Evolutionary conservation across 2,888 invertebrate species (phyloP).

Genomic region (Orgyia antiqua): DNA sequence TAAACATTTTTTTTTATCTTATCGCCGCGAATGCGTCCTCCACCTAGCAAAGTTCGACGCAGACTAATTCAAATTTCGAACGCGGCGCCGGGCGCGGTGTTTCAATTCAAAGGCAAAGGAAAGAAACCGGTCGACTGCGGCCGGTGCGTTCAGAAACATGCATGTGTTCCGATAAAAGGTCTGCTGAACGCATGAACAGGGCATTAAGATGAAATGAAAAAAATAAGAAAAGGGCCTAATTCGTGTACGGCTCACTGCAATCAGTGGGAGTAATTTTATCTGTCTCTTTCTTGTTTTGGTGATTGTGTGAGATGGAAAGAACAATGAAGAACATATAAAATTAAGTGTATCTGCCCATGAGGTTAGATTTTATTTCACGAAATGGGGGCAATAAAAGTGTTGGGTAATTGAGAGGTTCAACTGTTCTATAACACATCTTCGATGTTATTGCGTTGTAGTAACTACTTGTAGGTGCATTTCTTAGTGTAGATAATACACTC

Average conservation of each 20-base stretch:
- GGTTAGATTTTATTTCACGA: slow-evolving; percentile 64
- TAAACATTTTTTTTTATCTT: slow-evolving; percentile 42
- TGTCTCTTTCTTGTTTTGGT: slow-evolving; percentile 35
- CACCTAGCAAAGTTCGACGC: slow-evolving; percentile 33
- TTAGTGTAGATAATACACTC: no score
- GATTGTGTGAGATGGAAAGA: slow-evolving; percentile 36
- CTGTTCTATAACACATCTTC: slow-evolving; percentile 44
- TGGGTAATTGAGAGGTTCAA: slow-evolving; percentile 64
- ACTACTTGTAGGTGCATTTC: no score
- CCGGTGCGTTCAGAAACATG: slow-evolving; percentile 62
- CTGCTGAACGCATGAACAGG: slow-evolving; percentile 69
- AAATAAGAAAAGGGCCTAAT: slow-evolving; percentile 65
- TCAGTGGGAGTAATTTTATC: slow-evolving; percentile 68
- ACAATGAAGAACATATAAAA: slow-evolving; percentile 63
- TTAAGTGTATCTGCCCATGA: slow-evolving; percentile 64
- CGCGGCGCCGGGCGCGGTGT: slow-evolving; percentile 53
- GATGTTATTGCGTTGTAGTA: slow-evolving; percentile 6
- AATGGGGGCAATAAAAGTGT: slow-evolving; percentile 69
- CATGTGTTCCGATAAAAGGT: slow-evolving; percentile 73
- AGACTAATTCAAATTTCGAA: slow-evolving; percentile 57
- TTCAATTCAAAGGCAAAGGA: slow-evolving; percentile 64
- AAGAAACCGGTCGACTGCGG: slow-evolving; percentile 59
- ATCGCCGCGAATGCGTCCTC: slow-evolving; percentile 32
- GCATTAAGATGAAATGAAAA: slow-evolving; percentile 63
- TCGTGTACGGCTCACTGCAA: slow-evolving; percentile 73